Base-by-base conservation (phyloP, 2,888 invertebrate genomes). In the Cryptocephalus moraei region DNA sequence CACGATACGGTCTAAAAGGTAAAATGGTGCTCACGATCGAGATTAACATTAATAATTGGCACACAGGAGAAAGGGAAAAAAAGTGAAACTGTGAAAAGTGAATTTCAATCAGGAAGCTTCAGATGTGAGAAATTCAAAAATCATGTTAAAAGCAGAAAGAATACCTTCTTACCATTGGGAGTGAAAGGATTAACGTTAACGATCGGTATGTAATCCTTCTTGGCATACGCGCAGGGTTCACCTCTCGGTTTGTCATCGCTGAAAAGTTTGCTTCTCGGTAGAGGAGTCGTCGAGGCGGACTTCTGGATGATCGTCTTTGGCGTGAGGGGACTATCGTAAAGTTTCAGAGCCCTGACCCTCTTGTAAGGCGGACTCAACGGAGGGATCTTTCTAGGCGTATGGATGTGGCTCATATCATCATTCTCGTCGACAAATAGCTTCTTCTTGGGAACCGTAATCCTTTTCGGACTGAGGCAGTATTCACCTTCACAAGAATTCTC, bases 171-270 rank as follows among this genome's bases (percentile, higher is more conserved):
- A 82, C 83, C 85, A 60, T 82, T 83, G 4, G 88, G 88, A 4
- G 87, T 87, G 60, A 91, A 91, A 0, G 91, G 91, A 71, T 91
- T 91, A 40, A 91, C 80, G 70, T 91, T 91, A 32, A 84, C 87
- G 1, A 76, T 63, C 0, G 82, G 79, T 49, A 76, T 73, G 1
- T 75, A 73, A 4, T 75, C 74, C 22, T 64, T 61, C 60, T 69
- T 73, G 38, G 59, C 63, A 59, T 70, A 73, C 13, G 64, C 63
- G 52, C 61, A 60, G 9, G 72, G 62, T n/a, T 71, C 68, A 34
- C 70, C 64, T 49, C 70, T 67, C 3, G 73, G 72, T 60, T 72
- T 74, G 12, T 36, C 22, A 36, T 74, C 74, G 6, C 63, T 48
- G 47, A 77, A 77, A 4, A 79, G 71, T 47, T 77, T 70, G 38